Conservation (phyloP, 2,113 vertebrate species). For the Eptesicus fuscus region DNA sequence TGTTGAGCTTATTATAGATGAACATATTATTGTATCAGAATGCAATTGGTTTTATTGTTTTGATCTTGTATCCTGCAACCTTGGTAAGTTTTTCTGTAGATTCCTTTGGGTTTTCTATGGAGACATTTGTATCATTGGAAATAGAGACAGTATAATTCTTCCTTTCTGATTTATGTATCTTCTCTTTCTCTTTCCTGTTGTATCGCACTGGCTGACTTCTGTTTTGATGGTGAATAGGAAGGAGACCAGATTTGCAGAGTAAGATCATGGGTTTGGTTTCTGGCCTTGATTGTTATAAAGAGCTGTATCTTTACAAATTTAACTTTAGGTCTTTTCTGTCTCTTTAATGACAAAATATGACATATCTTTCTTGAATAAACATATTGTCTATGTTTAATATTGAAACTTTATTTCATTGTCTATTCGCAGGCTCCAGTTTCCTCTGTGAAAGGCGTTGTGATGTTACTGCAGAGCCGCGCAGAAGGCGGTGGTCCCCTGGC, state of each 20-base stretch:
- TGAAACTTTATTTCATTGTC: slow-evolving; percentile 38
- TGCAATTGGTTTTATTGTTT: neutral
- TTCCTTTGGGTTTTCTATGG: neutral
- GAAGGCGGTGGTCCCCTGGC: neutral
- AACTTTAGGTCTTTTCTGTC: neutral
- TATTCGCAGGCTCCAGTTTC: slow-evolving; percentile 80
- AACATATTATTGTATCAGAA: neutral
- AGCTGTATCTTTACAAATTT: neutral
- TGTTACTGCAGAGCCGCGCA: slow-evolving; percentile 80
- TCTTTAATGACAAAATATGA: neutral
- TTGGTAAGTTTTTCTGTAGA: neutral
- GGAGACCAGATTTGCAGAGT: neutral
- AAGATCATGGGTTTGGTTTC: neutral
- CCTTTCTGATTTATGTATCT: neutral
- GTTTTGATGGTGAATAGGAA: neutral
- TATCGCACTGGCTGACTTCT: neutral
- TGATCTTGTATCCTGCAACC: neutral
- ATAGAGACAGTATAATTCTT: neutral
- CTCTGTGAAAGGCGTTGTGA: slow-evolving; percentile 85
- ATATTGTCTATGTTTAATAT: neutral
- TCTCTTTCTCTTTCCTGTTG: neutral
- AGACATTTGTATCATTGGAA: neutral
- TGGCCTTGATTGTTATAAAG: neutral
- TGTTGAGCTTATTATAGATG: too few relatives aligned
- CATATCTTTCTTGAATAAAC: neutral